Base-by-base conservation (phyloP, 2,113 vertebrate species). In the Pseudorhombus dupliciocellatus region DNA sequence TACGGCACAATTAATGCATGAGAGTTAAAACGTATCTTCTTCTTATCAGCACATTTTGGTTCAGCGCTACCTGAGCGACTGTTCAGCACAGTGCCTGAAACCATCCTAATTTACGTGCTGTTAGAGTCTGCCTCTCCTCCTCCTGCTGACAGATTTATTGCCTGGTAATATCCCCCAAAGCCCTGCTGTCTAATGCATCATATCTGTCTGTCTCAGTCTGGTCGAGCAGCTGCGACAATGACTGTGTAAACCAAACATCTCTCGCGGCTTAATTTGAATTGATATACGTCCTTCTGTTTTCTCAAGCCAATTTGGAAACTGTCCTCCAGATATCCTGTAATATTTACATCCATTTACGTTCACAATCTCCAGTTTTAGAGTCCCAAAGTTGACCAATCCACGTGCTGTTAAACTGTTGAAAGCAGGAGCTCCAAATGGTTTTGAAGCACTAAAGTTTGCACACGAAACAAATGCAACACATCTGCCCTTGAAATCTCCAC, bases 401-500 rank as follows among this genome's bases (percentile, higher is more conserved):
- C 15, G 40, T 42, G 2, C 5, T 42, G 12, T 11, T 31, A 31
- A 2, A 42, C 15, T 42, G 14, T 42, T 14, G 0, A 5, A 31
- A 31, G 30, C 30, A 15, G 40, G 11, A 42, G 40, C 42, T 44
- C 42, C 16, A 6, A 24, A 60, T 57, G 2, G 3, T 50, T 30
- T 48, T 48, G 28, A 28, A 21, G 63, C 9, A 40, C n/a, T n/a
- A n/a, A n/a, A n/a, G n/a, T 57, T 50, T 66, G n/a, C 51, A 80
- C 52, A 74, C 74, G 66, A 78, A 72, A 83, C 25, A 16, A 50
- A 70, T 56, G 21, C 24, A 54, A 68, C 42, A 50, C 25, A 52
- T 70, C 60, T 28, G 63, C 30, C 59, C 51, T 72, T 81, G 55
- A 55, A 73, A 66, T 81, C 66, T 88, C 59, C 53, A 12, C 65